These are phyloP conservation scores for Parotocinclus haroldoi DNA, from an alignment of 2,797 vertebrate genomes.

Conservation along the genomic window DNA sequence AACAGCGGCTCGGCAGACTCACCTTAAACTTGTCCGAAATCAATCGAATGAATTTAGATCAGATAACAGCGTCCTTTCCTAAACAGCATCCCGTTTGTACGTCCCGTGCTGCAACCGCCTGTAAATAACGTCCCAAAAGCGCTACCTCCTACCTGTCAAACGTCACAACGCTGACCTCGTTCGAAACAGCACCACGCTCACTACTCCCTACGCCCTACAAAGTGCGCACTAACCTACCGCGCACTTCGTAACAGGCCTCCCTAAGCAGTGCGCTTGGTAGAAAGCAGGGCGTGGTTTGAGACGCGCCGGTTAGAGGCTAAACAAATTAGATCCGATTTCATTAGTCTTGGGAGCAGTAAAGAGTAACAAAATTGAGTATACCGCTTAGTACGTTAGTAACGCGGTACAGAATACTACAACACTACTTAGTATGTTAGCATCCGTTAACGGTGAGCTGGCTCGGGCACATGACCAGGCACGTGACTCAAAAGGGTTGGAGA, in stretches of 20 bases:
- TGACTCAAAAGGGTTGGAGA: neutral
- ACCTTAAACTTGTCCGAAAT: neutral
- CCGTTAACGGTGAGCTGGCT: neutral
- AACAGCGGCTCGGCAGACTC: neutral
- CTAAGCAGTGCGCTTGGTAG: too few relatives aligned
- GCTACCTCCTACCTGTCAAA: neutral
- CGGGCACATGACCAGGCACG: conserved; percentile 11
- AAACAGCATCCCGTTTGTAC: neutral
- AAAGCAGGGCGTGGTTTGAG: too few relatives aligned
- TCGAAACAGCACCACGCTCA: too few relatives aligned
- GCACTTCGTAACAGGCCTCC: too few relatives aligned
- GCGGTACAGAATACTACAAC: neutral
- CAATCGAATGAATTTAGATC: neutral
- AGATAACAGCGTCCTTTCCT: neutral
- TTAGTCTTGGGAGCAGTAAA: too few relatives aligned
- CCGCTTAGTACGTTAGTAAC: neutral
- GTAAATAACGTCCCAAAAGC: neutral
- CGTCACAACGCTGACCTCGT: neutral
- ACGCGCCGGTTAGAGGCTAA: too few relatives aligned
- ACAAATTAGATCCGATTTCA: too few relatives aligned
- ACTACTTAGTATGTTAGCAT: neutral
- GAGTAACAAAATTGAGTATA: too few relatives aligned
- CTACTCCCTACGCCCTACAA: too few relatives aligned
- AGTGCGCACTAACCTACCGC: too few relatives aligned
- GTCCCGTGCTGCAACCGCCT: neutral